phyloP scores from a whole-genome alignment of 2,888 invertebrate species.

The Unio delphinus region DNA sequence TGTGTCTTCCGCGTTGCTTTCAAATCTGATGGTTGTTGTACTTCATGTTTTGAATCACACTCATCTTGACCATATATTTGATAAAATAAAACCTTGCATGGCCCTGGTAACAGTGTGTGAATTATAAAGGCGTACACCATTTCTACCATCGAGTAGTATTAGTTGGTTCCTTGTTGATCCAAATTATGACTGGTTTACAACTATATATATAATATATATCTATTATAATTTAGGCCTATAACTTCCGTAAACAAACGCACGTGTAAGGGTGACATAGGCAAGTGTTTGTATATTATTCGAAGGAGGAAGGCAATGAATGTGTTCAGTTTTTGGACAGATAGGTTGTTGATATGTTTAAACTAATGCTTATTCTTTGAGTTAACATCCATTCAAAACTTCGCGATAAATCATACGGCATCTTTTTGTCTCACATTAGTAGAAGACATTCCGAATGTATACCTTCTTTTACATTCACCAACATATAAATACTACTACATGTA shows the following conservation, averaged over 20 bases:
- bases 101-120: slow-evolving; percentile 53
- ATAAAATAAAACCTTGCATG: slow-evolving; percentile 48
- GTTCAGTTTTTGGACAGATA: not conserved
- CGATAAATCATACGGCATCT: too few relatives aligned
- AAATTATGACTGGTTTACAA: not conserved
- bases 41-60: slow-evolving; percentile 3
- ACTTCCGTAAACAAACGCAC: slow-evolving; percentile 4
- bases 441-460: too few relatives aligned
- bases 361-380: not conserved
- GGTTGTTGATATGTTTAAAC: not conserved
- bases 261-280: slow-evolving; percentile 7
- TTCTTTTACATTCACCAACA: too few relatives aligned
- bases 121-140: slow-evolving; percentile 65
- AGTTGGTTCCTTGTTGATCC: not conserved
- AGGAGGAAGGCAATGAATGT: not conserved
- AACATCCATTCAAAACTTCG: too few relatives aligned
- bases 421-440: too few relatives aligned
- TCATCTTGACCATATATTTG: slow-evolving; percentile 35
- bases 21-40: slow-evolving; percentile 13
- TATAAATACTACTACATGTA: too few relatives aligned
- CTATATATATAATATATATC: not conserved
- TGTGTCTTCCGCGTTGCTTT: slow-evolving; percentile 4
- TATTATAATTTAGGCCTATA: not conserved
- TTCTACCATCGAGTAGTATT: not conserved
- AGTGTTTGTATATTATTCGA: not conserved